Evolutionary conservation across 2,888 invertebrate species (phyloP).

Genomic region (Hydriomena furcata): DNA sequence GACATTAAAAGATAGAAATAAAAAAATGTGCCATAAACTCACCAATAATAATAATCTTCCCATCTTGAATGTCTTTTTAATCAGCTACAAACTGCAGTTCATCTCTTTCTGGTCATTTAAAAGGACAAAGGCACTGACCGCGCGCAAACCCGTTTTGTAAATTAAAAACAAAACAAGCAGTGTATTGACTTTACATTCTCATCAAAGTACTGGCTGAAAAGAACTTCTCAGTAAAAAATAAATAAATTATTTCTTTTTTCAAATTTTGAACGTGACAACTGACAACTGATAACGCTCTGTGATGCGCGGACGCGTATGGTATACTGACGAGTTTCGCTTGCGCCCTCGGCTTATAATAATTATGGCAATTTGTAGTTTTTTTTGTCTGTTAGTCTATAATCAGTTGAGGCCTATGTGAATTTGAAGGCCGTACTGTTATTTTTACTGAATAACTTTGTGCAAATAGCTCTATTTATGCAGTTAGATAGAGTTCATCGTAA

Average conservation of each 20-base stretch:
- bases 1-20: too few species aligned
- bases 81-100: conserved; percentile 49
- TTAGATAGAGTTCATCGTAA: too few species aligned
- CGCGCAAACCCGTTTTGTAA: conserved; percentile 47
- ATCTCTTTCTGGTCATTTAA: conserved; percentile 48
- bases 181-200: conserved; percentile 21
- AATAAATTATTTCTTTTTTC: conserved; percentile 22
- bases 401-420: conserved; percentile 27
- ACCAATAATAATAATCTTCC: conserved; percentile 42
- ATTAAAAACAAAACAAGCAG: conserved; percentile 12
- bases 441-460: conserved; percentile 11
- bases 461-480: background rate
- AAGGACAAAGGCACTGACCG: conserved; percentile 50
- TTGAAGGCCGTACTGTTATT: conserved; percentile 28
- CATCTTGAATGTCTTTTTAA: conserved; percentile 40
- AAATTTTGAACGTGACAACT: conserved; percentile 31
- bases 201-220: conserved; percentile 12
- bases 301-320: conserved; percentile 52
- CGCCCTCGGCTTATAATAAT: conserved; percentile 76
- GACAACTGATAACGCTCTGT: conserved; percentile 40
- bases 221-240: background rate
- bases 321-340: conserved; percentile 61
- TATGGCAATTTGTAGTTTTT: conserved; percentile 67
- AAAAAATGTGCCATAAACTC: too few species aligned
- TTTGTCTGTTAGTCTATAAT: conserved; percentile 66